A percentile compares a stretch with the other conserved stretches of the same genome.
Conservation (phyloP, 2,113 vertebrate genomes). For the Lepus timidus region DNA sequence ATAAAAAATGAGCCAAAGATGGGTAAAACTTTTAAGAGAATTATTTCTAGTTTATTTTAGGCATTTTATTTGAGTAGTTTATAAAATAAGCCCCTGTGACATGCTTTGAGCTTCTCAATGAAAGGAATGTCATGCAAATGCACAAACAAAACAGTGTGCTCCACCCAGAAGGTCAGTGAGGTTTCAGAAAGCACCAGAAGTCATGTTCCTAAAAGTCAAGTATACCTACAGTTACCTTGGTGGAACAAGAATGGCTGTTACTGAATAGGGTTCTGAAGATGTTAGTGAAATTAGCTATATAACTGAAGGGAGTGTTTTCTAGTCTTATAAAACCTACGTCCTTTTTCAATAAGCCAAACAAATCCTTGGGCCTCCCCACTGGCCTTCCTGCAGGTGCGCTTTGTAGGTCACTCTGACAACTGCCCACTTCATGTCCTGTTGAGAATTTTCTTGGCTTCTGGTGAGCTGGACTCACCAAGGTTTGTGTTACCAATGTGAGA, state of each 20-base stretch:
- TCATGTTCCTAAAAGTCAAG: neutral
- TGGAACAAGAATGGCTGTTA: neutral
- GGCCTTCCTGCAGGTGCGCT: neutral
- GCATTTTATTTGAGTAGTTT: neutral
- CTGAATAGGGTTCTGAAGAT: neutral
- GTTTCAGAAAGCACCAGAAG: neutral
- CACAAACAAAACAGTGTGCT: neutral
- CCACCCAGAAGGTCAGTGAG: too few relatives aligned
- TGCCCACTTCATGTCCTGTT: neutral
- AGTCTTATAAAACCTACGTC: neutral
- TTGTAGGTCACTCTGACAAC: neutral
- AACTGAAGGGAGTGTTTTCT: neutral
- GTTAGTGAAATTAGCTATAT: neutral
- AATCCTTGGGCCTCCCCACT: neutral
- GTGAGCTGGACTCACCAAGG: neutral
- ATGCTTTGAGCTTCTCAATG: neutral
- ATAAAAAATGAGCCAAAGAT: neutral
- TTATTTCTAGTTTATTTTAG: constrained; percentile 50
- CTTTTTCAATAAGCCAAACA: neutral
- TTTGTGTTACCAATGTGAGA: constrained; percentile 54
- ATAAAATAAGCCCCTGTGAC: neutral
- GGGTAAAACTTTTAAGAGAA: neutral
- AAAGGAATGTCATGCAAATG: neutral
- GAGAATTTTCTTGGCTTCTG: constrained; percentile 8
- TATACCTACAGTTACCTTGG: neutral